Percentiles rank a stretch among this genome's conserved stretches.
phyloP scores from a whole-genome alignment of 2,113 vertebrate genomes.

The Vulpes vulpes region DNA sequence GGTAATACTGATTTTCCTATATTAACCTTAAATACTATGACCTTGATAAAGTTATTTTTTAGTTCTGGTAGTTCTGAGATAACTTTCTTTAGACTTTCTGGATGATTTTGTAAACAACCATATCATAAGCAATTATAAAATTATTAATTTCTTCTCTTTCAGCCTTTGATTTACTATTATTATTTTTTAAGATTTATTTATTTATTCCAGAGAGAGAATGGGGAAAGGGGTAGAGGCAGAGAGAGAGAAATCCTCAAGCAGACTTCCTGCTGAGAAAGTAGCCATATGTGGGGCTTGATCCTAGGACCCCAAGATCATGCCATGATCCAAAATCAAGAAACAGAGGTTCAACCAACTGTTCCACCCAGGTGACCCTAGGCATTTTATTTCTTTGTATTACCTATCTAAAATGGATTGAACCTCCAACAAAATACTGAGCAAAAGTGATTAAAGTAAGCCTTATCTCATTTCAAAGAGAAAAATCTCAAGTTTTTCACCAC shows the following conservation, averaged over 20 bases:
- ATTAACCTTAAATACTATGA: background rate
- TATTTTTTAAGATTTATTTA: background rate
- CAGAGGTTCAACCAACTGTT: background rate
- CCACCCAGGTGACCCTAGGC: background rate
- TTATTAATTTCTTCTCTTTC: background rate
- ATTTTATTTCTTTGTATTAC: background rate
- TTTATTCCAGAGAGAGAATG: background rate
- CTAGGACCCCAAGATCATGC: background rate
- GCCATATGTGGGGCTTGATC: background rate
- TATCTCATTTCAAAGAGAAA: background rate
- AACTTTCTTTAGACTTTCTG: background rate
- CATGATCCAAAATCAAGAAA: background rate
- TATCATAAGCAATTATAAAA: background rate
- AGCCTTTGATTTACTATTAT: too few species aligned
- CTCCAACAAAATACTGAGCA: background rate
- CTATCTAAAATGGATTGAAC: background rate
- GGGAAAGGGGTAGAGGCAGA: background rate
- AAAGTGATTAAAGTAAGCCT: background rate
- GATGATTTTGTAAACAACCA: background rate
- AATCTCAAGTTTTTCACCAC: background rate
- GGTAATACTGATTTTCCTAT: background rate
- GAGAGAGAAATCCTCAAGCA: background rate
- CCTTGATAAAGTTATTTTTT: background rate
- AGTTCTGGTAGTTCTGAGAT: background rate
- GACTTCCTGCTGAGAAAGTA: background rate